A percentile compares a stretch with the other conserved stretches of the same genome.
These are phyloP conservation scores for Bombus picipes DNA, from an alignment of 1,140 invertebrate species.

Conservation along the genomic window DNA sequence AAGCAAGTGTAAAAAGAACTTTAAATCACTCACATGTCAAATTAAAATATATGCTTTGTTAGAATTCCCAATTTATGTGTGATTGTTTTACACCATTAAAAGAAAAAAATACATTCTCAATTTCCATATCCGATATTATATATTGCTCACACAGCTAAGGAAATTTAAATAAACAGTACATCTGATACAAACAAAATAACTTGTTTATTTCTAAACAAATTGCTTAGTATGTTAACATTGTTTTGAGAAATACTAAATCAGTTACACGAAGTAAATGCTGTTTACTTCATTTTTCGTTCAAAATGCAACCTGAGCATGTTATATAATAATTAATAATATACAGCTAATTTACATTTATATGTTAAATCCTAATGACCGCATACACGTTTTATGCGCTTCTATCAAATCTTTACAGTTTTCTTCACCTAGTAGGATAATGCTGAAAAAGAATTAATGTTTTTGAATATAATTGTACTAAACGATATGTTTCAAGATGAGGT, in stretches of 20 bases:
- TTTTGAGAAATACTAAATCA: constrained; percentile 29
- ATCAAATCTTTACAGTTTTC: constrained; percentile 95
- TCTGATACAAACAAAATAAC: constrained; percentile 11
- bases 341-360: constrained; percentile 84
- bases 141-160: neutral
- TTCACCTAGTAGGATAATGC: constrained; percentile 96
- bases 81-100: constrained; percentile 23
- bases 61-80: constrained; percentile 64
- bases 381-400: constrained; percentile 98
- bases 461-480: constrained; percentile 2
- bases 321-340: neutral
- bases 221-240: constrained; percentile 4
- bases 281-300: neutral
- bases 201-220: constrained; percentile 3
- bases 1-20: constrained; percentile 61
- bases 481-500: neutral
- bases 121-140: neutral
- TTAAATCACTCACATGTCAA: constrained; percentile 64
- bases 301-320: constrained; percentile 30
- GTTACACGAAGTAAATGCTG: constrained; percentile 21
- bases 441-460: constrained; percentile 82
- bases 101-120: neutral
- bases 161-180: constrained; percentile 9
- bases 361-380: constrained; percentile 97
- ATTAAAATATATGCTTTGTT: constrained; percentile 75